phyloP scores from a whole-genome alignment of 2,888 invertebrate genomes.

The Raillietiella orientalis region DNA sequence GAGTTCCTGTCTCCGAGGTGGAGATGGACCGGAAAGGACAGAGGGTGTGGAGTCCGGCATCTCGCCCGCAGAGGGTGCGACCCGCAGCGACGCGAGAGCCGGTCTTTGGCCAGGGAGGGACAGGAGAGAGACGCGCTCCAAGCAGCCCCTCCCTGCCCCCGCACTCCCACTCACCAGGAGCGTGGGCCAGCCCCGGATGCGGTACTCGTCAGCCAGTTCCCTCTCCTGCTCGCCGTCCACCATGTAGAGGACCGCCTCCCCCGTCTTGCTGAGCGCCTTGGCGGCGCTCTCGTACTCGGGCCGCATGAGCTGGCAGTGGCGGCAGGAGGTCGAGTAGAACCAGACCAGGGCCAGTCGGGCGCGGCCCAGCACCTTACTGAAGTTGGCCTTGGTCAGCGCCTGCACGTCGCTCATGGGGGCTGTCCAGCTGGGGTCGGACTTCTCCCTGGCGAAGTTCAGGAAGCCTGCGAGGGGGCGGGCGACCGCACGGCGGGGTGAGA shows the following conservation, averaged over 20 bases:
- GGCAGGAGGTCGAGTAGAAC: conserved; percentile 21
- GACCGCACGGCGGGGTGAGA: no score
- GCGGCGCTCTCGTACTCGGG: conserved; percentile 19
- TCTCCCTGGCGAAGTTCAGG: no score
- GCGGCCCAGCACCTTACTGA: conserved; percentile 14
- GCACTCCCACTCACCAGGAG: no score
- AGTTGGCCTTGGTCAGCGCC: conserved; percentile 17
- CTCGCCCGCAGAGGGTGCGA: no score
- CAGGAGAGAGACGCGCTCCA: no score
- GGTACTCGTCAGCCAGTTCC: conserved; percentile 15
- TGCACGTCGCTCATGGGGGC: conserved; percentile 18
- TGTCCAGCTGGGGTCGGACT: conserved; percentile 18
- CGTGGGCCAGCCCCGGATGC: conserved; percentile 20
- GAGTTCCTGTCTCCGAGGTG: no score
- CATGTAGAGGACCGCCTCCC: conserved; percentile 17
- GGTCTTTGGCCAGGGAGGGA: no score
- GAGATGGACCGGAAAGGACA: no score
- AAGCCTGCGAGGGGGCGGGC: no score
- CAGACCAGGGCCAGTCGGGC: conserved; percentile 17
- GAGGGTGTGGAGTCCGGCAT: no score
- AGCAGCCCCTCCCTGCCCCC: no score
- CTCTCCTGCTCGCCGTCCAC: conserved; percentile 19
- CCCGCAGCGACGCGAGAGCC: no score
- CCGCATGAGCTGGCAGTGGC: conserved; percentile 13
- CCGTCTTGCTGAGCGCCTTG: conserved; percentile 12